Base-by-base conservation (phyloP, 2,797 vertebrate genomes). In the Chelmon rostratus region DNA sequence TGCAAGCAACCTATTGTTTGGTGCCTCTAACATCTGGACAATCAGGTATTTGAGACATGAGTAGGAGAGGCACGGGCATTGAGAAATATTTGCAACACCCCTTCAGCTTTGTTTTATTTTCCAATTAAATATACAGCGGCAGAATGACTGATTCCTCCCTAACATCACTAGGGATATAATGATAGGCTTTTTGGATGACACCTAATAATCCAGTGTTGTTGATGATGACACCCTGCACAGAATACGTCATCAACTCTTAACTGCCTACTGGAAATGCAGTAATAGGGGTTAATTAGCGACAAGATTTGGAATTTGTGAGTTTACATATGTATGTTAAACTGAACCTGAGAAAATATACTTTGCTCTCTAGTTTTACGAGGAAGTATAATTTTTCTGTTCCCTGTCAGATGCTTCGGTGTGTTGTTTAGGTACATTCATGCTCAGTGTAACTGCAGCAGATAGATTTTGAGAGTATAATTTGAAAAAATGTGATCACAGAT, bases 1-100 rank as follows among this genome's bases (percentile, higher is more conserved):
- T 50, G 47, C 9, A 9, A 84, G 69, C 64, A 73, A 74, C 46
- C 73, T 69, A 74, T 82, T 89, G 83, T 87, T 83, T 75, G 40
- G 57, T 68, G 67, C 33, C 44, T 75, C 35, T 18, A 74, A 54
- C 71, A 87, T 85, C 76, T 76, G 62, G 75, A 84, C 49, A 81
- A 76, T 80, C 65, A 72, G 68, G 57, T 73, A 75, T 71, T 53
- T 50, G 8, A 49, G 25, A 56, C 16, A 25, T 15, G 50, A 73
- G 33, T 6, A 58, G 42, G 28, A 52, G 47, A 78, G 56, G 18
- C 40, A 67, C 58, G 8, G 44, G 50, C 46, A 58, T 13, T 1
- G 3, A 63, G 44, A 77, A 63, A 80, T 64, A 67, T 18, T 62
- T 70, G 47, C 73, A 66, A 75, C 63, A 69, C 58, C 25, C 31